A percentile compares a stretch with the other conserved stretches of the same genome.
phyloP scores from a whole-genome alignment of 2,113 vertebrate genomes.

The Climacteris rufus region DNA sequence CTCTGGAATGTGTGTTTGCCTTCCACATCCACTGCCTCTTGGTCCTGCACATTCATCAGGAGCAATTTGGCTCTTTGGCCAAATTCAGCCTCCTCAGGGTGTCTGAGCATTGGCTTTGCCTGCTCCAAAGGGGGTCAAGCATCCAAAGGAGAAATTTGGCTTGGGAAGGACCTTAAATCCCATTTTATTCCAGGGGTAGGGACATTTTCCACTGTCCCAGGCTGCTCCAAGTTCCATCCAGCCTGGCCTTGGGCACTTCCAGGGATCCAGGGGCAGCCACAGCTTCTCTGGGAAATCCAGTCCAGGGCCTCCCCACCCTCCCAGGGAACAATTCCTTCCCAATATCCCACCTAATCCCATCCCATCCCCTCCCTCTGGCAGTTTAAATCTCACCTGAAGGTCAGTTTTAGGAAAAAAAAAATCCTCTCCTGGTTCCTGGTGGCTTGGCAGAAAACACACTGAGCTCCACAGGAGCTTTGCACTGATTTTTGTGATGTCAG shows the following conservation, averaged over 20 bases:
- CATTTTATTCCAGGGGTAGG: not conserved
- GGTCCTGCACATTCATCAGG: not conserved
- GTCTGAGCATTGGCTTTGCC: not conserved
- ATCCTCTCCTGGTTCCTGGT: not conserved
- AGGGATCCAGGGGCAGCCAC: not conserved
- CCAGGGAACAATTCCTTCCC: not conserved
- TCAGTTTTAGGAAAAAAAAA: not conserved
- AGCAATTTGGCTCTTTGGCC: not conserved
- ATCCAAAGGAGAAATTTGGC: not conserved
- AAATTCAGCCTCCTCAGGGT: not conserved
- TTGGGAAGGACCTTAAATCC: not conserved
- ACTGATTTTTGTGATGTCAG: not conserved
- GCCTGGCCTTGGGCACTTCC: accelerated
- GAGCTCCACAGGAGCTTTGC: not conserved
- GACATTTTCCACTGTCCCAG: not conserved
- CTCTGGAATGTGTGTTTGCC: not conserved
- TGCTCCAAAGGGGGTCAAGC: not conserved
- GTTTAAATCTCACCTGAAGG: not conserved
- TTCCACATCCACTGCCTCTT: not conserved
- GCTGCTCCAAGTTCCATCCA: not conserved
- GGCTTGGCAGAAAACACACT: not conserved
- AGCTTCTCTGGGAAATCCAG: not conserved
- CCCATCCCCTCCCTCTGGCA: not conserved
- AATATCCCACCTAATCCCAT: accelerated
- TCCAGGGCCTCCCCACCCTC: not conserved